phyloP scores from a whole-genome alignment of 2,113 vertebrate species.

The Anoura caudifer region DNA sequence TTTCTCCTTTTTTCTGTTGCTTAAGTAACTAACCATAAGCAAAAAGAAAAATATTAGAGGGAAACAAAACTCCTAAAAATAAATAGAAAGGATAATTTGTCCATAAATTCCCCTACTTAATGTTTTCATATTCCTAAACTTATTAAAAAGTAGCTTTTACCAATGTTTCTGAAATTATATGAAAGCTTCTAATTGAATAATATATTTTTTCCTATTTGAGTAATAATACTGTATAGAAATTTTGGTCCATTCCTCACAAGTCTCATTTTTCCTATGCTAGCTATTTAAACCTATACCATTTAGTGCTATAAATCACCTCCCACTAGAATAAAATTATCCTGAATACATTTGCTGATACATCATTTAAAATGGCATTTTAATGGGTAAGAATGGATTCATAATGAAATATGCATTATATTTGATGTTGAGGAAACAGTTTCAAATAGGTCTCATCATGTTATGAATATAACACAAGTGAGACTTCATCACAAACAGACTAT shows the following conservation, averaged over 20 bases:
- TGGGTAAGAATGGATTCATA: conserved; percentile 56
- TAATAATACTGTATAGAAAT: conserved; percentile 38
- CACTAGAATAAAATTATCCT: conserved; percentile 50
- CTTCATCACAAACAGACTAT: not conserved
- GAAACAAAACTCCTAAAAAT: not conserved
- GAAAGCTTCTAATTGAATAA: conserved; percentile 53
- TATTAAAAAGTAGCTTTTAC: conserved; percentile 26
- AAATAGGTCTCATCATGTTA: conserved; percentile 13
- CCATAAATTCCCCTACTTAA: not conserved
- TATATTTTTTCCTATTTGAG: not conserved
- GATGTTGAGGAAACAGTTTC: conserved; percentile 43
- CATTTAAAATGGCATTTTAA: conserved; percentile 63
- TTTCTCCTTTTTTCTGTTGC: not conserved
- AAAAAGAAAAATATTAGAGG: not conserved
- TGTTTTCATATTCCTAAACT: not conserved
- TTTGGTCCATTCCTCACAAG: not conserved
- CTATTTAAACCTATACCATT: not conserved
- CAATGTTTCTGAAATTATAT: conserved; percentile 32
- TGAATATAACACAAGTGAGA: not conserved
- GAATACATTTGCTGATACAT: conserved; percentile 38
- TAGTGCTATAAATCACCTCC: conserved; percentile 44
- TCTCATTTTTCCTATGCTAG: not conserved
- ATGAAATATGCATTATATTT: conserved; percentile 48
- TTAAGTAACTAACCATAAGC: not conserved
- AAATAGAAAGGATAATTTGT: not conserved